Conservation (phyloP, 64 coral and sea anemone species). For the Actinia equina region DNA sequence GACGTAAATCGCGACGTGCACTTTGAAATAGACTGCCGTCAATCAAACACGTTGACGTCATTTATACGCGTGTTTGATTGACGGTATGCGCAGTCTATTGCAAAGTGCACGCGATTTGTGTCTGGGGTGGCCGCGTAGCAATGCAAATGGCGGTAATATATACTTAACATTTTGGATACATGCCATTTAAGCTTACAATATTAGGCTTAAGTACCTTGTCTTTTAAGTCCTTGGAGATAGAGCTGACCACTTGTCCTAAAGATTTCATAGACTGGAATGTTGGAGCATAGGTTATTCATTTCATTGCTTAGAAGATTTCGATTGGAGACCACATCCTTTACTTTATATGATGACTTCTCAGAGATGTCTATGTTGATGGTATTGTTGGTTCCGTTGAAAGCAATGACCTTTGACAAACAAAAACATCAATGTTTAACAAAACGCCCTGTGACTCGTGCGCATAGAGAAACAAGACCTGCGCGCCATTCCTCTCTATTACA, state of each 20-base stretch:
- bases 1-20: too few species aligned
- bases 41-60: too few species aligned
- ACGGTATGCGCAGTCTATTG: too few species aligned
- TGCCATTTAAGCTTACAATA: neutral
- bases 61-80: too few species aligned
- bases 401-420: neutral
- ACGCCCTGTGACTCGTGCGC: neutral
- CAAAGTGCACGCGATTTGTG: too few species aligned
- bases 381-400: constrained; percentile 7
- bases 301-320: neutral
- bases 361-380: neutral
- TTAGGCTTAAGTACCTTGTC: neutral
- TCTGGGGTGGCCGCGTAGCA: too few species aligned
- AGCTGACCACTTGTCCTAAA: neutral
- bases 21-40: too few species aligned
- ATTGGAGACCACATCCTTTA: neutral
- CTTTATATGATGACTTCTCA: constrained; percentile 16
- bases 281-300: constrained; percentile 23
- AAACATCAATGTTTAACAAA: neutral
- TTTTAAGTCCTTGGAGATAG: constrained; percentile 7
- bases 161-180: too few species aligned
- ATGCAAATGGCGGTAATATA: too few species aligned
- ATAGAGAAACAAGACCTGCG: neutral
- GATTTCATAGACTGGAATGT: constrained; percentile 14
- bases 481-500: neutral